Conservation (phyloP, 2,113 vertebrate species). For the Salvator merianae region DNA sequence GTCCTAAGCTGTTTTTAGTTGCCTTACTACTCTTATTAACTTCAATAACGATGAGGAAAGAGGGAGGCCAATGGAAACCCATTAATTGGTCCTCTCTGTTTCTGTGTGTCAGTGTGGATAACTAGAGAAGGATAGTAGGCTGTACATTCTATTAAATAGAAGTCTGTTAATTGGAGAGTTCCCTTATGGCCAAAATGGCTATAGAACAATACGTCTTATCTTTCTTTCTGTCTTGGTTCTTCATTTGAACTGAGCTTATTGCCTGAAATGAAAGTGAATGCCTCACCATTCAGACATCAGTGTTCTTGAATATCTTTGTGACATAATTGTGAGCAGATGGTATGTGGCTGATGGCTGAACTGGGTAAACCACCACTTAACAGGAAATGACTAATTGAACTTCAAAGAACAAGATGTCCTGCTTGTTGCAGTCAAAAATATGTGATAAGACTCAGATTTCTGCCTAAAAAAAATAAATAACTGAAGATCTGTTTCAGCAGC, state of each 20-base stretch:
- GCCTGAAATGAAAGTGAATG: constrained; percentile 66
- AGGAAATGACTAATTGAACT: constrained; percentile 70
- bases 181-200: no score
- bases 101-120: no score
- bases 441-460: constrained; percentile 63
- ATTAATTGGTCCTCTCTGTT: no score
- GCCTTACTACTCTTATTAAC: no score
- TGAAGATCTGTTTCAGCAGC: constrained; percentile 62
- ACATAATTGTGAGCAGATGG: constrained; percentile 72
- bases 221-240: constrained; percentile 75
- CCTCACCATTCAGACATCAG: constrained; percentile 60
- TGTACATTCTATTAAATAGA: neutral
- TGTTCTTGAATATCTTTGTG: constrained; percentile 66
- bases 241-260: constrained; percentile 61
- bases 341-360: constrained; percentile 65
- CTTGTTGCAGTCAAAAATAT: constrained; percentile 69
- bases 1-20: no score
- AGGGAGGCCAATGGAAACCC: no score
- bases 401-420: constrained; percentile 73
- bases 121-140: neutral
- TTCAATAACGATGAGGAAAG: no score
- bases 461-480: constrained; percentile 37
- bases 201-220: neutral
- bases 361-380: constrained; percentile 71
- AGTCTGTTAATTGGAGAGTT: no score